Base-by-base conservation (phyloP, 2,888 invertebrate species). In the Himalopsyche japonica region DNA sequence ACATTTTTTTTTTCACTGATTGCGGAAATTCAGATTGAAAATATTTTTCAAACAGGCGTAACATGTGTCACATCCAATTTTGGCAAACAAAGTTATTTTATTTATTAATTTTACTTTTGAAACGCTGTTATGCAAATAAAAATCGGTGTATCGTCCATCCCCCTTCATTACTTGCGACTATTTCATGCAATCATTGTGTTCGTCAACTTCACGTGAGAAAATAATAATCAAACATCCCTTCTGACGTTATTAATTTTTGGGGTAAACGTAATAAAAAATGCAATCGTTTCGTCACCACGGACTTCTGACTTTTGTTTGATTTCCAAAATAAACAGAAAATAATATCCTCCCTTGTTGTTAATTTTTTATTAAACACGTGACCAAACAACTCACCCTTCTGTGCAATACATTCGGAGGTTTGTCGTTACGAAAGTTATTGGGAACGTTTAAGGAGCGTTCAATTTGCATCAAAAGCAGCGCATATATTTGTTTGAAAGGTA, bases 271-370 rank as follows among this genome's bases (percentile, higher is more conserved):
- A 77, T 37, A 77, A 77, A 77, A 43, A 77, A 77, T 34, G 32
- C 77, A 43, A 37, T 20, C 34, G 77, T 77, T 34, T 77, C 43
- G 77, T 34, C 77, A 27, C 43, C 77, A 7, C 27, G 27, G 27
- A 64, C 30, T 27, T 64, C 34, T 76, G 64, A 57, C 81, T 77
- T 80, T 49, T 70, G 57, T 76, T 81, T 83, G 85, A 85, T 85
- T 85, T 81, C 70, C 80, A 78, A 43, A 80, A 70, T 83, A 85
- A 85, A 85, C 79, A 85, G 47, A 81, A 81, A 27, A 81, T 81
- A 76, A 76, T 30, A 81, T 47, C 37, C 43, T 76, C 47, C 81
- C 81, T 78, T 34, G 24, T 37, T 48, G 57, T 49, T 82, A 82
- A 57, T 37, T 82, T 82, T 78, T 78, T 48, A 70, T 78, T n/a